Evolutionary conservation across 2,888 invertebrate species (phyloP), one percentile per base, ranked within the genome.

Genomic region (Pardosa pseudoannulata): DNA sequence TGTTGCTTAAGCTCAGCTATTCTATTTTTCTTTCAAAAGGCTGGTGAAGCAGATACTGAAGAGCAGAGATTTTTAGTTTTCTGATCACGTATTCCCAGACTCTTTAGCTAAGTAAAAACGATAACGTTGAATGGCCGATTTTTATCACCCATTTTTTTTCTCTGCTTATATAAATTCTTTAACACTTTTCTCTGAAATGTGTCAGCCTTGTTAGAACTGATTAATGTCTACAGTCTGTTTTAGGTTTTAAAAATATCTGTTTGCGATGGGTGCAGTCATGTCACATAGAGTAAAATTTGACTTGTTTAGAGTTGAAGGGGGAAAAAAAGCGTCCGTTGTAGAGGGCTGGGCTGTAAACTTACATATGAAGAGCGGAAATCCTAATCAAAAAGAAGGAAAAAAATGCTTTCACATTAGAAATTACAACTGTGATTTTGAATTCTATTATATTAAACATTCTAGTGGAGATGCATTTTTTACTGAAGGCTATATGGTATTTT

Each of bases 181-280:
- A 27, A 39, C 23, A 39, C 39, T 36, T 39, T 70, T 39, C 39
- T 39, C 39, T 13, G 23, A 23, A 70, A 70, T 23, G 68, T 70
- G 68, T 70, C 68, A 70, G 36, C 39, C 39, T 70, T 39, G 68
- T 70, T 70, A 19, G 68, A 39, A 32, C 68, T 39, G 68, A 70
- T 70, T 70, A 70, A 70, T 70, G 68, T 36, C 36, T 39, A 27
- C 31, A 27, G n/a, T 23, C 68, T 39, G 39, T 36, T 27, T 39
- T 23, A 1, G 23, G 23, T 56, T 23, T 56, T 23, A 23, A 56
- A 56, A 56, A 56, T 56, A 56, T 56, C 56, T 23, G 16, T 56
- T 6, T 11, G 23, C 56, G 3, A 56, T 5, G 23, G 23, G 56
- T 19, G 56, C 56, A 23, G 23, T 23, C 56, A 1, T 56, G 23